Conservation (phyloP, 2,113 vertebrate genomes). For the Gymnogyps californianus region DNA sequence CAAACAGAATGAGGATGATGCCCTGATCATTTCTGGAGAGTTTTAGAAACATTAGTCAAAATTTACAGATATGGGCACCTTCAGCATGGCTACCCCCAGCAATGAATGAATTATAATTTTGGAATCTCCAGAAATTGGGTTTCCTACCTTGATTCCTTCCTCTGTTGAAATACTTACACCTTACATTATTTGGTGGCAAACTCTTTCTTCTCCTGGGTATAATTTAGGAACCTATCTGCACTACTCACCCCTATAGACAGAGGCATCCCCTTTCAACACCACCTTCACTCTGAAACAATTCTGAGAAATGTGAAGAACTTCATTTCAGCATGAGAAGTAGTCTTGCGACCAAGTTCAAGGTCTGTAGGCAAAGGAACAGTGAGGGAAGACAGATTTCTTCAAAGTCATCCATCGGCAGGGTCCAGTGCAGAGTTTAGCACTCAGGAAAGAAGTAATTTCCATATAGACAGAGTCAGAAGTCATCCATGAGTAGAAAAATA, state of each 20-base stretch:
- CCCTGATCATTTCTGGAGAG: background rate
- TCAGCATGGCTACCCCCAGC: background rate
- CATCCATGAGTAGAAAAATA: background rate
- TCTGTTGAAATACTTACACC: background rate
- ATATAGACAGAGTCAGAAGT: background rate
- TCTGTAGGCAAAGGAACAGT: background rate
- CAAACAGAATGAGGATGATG: background rate
- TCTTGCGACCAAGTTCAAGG: background rate
- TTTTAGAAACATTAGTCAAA: background rate
- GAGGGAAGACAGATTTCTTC: background rate
- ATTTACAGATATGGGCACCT: background rate
- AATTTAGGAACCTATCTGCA: background rate
- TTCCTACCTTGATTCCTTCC: background rate
- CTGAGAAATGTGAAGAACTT: background rate
- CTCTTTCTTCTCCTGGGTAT: background rate
- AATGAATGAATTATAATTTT: background rate
- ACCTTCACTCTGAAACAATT: background rate
- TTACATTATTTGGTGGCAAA: background rate
- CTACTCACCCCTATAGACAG: background rate
- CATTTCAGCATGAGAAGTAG: background rate
- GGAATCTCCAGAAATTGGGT: background rate
- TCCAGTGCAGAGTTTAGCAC: background rate
- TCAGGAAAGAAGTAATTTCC: background rate
- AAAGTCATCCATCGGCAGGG: background rate
- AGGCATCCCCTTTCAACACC: background rate